Base-by-base conservation (phyloP, 2,888 invertebrate genomes). In the Operophtera brumata region DNA sequence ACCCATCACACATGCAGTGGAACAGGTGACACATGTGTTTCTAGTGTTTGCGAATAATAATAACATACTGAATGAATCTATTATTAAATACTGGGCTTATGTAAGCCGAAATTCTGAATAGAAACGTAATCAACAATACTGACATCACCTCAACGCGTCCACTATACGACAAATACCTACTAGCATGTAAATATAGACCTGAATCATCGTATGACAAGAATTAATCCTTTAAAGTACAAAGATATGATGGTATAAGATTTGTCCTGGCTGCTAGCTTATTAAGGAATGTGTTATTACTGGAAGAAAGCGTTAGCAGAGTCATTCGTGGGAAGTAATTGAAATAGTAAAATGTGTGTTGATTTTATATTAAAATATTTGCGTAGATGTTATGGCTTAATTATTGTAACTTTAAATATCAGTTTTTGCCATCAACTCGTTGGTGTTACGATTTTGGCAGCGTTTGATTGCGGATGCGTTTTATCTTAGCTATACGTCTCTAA, bases 361-460 rank as follows among this genome's bases (percentile, higher is more conserved):
- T 20, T 20, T 20, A 20, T 20, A 3, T 20, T 20, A 20, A 3
- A 20, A 20, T 2, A 20, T 20, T 20, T 20, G 20, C 20, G 4
- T 20, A 20, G n/a, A 20, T 20, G 2, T 20, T 20, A 20, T 2
- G 20, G 2, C 2, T 2, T 20, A 4, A 8, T 66, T 67, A 73
- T 72, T 71, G 69, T 71, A 73, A 75, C 74, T 70, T 72, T 48
- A 49, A 36, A n/a, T 70, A 67, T 71, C 55, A 65, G 62, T 64
- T 69, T 61, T n/a, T 67, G 65, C 71, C 65, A 75, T 76, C 74
- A 61, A 56, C 54, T 56, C 64, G 20, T 20, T 67, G 79, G 77
- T 79, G 67, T 79, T 82, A 82, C 82, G 75, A 80, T 80, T 83
- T 82, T 84, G 84, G 85, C 84, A 84, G 70, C 78, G 75, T 72